A percentile compares a stretch with the other conserved stretches of the same genome.
Evolutionary conservation across 2,888 invertebrate species (phyloP).

Genomic region (Zelleria hepariella): DNA sequence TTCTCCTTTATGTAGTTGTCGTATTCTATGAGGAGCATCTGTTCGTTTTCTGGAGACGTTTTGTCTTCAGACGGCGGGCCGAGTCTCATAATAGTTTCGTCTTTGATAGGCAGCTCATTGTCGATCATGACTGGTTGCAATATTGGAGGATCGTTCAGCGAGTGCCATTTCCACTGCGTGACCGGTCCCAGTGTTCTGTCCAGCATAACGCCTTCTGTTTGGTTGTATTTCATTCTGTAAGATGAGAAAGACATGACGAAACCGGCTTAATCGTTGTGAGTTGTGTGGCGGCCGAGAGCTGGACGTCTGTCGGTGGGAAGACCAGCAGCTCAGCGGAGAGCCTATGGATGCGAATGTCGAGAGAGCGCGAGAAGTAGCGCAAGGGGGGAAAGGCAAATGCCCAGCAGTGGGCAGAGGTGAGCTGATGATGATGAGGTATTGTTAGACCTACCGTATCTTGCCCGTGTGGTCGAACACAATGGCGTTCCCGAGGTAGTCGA

Average conservation of each 20-base stretch:
- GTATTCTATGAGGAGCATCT: constrained; percentile 59
- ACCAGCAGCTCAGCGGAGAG: too few relatives aligned
- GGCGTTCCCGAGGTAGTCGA: constrained; percentile 58
- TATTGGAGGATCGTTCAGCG: constrained; percentile 57
- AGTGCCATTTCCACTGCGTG: constrained; percentile 63
- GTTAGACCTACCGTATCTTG: constrained; percentile 55
- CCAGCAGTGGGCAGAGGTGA: too few relatives aligned
- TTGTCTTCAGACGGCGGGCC: constrained; percentile 18
- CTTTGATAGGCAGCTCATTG: constrained; percentile 51
- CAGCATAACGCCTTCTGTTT: constrained; percentile 59
- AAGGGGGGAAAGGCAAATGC: too few relatives aligned
- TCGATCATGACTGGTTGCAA: constrained; percentile 64
- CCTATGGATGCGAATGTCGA: too few relatives aligned
- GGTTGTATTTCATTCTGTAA: constrained; percentile 57
- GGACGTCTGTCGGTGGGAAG: too few relatives aligned
- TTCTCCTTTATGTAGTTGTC: constrained; percentile 61
- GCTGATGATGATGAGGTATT: too few relatives aligned
- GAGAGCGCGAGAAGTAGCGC: too few relatives aligned
- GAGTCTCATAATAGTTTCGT: constrained; percentile 43
- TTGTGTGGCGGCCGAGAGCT: too few relatives aligned
- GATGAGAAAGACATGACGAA: neutral
- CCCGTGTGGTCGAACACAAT: constrained; percentile 58
- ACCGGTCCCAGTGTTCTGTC: constrained; percentile 52
- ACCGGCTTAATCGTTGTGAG: too few relatives aligned
- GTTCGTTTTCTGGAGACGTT: constrained; percentile 40